phyloP scores from a whole-genome alignment of 2,888 invertebrate genomes.

The Andrena trimmerana region DNA sequence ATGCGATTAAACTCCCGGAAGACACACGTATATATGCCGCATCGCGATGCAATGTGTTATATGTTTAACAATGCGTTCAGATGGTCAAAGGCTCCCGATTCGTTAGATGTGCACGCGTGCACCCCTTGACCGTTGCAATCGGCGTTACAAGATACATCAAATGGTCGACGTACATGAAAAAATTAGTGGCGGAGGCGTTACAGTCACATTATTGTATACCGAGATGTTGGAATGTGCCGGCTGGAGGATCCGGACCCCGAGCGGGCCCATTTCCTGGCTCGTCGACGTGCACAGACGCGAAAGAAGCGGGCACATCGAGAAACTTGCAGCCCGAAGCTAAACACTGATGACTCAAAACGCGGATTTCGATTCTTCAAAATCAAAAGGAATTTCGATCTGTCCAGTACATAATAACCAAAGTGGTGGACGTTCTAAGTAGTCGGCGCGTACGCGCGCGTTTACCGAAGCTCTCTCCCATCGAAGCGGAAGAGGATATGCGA shows the following conservation, averaged over 20 bases:
- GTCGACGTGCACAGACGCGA: neutral
- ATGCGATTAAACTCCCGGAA: constrained; percentile 8
- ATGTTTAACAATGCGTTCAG: neutral
- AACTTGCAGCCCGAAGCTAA: neutral
- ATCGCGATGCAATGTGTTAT: constrained; percentile 12
- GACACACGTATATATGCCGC: constrained; percentile 5
- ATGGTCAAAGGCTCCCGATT: neutral
- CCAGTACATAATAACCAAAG: no score
- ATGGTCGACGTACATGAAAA: neutral
- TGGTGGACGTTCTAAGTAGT: neutral
- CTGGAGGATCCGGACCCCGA: neutral
- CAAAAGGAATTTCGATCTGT: neutral
- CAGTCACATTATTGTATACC: neutral
- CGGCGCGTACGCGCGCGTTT: constrained; percentile 1
- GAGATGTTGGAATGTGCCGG: neutral
- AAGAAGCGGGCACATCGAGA: neutral
- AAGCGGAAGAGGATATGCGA: neutral
- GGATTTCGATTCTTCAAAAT: neutral
- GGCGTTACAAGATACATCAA: neutral
- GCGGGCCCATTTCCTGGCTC: neutral
- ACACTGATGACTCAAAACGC: neutral
- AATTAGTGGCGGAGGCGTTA: neutral
- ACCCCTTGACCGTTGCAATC: constrained; percentile 4
- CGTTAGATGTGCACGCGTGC: neutral
- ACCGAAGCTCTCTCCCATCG: neutral